Percentiles rank a stretch among this genome's conserved stretches.
Conservation (phyloP, 2,113 vertebrate genomes). For the Rhabdomys dilectus region DNA sequence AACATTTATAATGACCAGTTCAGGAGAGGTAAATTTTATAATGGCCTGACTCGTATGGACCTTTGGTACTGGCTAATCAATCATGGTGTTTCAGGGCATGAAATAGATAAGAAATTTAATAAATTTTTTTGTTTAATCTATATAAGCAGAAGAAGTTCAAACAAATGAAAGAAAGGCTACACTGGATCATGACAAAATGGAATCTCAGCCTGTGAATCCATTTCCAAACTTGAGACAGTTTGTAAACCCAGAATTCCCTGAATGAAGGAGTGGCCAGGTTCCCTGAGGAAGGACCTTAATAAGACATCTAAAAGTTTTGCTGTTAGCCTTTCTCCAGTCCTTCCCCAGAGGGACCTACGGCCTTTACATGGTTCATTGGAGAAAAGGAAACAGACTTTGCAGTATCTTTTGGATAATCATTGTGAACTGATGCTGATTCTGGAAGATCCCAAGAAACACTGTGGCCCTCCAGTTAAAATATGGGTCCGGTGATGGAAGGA, state of each 20-base stretch:
- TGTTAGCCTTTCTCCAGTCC: no score
- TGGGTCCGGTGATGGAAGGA: not conserved
- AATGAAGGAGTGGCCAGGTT: not conserved
- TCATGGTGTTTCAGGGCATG: not conserved
- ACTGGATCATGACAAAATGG: not conserved
- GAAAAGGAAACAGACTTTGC: not conserved
- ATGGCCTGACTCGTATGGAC: not conserved
- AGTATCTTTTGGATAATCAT: not conserved
- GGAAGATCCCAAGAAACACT: not conserved
- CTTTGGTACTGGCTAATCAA: not conserved
- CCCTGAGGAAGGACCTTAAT: not conserved
- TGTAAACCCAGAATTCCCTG: not conserved
- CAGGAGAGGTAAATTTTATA: not conserved
- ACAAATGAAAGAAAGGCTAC: not conserved
- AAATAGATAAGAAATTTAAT: not conserved
- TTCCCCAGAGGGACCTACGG: no score
- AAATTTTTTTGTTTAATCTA: not conserved
- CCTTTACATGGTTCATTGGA: not conserved
- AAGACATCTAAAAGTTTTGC: not conserved
- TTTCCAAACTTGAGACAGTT: not conserved
- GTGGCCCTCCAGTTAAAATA: not conserved
- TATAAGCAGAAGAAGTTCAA: not conserved
- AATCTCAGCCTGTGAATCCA: not conserved
- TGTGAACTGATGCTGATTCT: not conserved
- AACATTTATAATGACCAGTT: not conserved